Base-by-base conservation (phyloP, 1,140 invertebrate species). In the Drosophila ficusphila region DNA sequence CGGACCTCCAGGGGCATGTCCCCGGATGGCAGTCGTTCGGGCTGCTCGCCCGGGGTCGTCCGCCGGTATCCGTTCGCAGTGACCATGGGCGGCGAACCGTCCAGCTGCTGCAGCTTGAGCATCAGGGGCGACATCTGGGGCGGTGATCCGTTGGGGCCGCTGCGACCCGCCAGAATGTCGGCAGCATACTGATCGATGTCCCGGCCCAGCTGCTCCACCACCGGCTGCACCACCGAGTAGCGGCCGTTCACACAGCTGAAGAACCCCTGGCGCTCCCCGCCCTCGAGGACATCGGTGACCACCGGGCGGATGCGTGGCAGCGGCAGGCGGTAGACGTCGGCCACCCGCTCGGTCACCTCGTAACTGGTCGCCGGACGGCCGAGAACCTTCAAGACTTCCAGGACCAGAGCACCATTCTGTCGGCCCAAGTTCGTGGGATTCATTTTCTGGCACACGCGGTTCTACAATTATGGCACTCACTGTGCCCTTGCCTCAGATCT, bases 361-460 rank as follows among this genome's bases (percentile, higher is more conserved):
- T 53, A 47, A 14, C 78, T 71, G 23, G 52, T 79, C 12, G 71
- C 81, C 14, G 79, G 79, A 33, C 81, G 81, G 23, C 81, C 81
- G 25, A 85, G 23, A 8, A 85, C 79, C 58, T 86, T 74, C 2
- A 85, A 41, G 6, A 79, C 76, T 48, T 85, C 79, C 29, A 85
- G 56, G 14, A 85, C 79, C 12, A 86, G 41, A 16, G 79, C 79
- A 5, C 79, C 76, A 29, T 79, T 85, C 52, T 86, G 81, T 19
- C 79, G 86, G 48, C 79, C 79, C 56, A 85, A 39, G 14, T 72
- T 86, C 11, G 60, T 79, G 47, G 79, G 79, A 72, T 79, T 70
- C 79, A 83, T 81, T n/a, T n/a, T 18, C 36, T 69, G 19, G n/a
- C 12, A n/a, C 0, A 42, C n/a, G 18, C 23, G n/a, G 3, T 19